These are phyloP conservation scores for Ichneumon xanthorius DNA, from an alignment of 2,888 invertebrate species.

Conservation along the genomic window DNA sequence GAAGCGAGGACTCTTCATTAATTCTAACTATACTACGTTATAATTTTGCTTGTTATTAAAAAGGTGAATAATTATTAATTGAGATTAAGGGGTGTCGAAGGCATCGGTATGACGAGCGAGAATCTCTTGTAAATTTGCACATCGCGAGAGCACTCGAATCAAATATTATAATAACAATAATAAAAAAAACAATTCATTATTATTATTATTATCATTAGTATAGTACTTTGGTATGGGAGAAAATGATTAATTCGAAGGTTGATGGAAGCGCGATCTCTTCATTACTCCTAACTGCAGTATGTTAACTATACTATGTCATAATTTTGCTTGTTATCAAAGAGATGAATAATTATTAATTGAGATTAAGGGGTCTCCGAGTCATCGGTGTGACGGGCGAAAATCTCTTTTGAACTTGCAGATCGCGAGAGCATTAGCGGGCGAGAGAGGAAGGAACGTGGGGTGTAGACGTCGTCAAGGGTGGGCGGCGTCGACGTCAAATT, in stretches of 20 bases:
- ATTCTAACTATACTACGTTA: not conserved
- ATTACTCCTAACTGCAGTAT: not conserved
- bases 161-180: too few species aligned
- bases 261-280: not conserved
- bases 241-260: conserved; percentile 5
- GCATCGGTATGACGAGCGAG: conserved; percentile 14
- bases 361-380: conserved; percentile 12
- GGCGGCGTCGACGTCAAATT: conserved; percentile 73
- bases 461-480: conserved; percentile 59
- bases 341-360: conserved; percentile 39
- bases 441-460: conserved; percentile 59
- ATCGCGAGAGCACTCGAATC: not conserved
- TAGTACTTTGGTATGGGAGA: not conserved
- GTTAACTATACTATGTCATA: not conserved
- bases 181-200: not conserved
- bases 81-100: conserved; percentile 1
- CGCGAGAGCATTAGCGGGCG: conserved; percentile 26
- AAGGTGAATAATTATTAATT: conserved; percentile 39
- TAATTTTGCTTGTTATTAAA: not conserved
- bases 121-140: conserved; percentile 50
- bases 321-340: not conserved
- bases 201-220: not conserved
- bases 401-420: conserved; percentile 55
- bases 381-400: conserved; percentile 26
- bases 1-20: not conserved